phyloP scores from a whole-genome alignment of 1,140 invertebrate genomes.

The Dufourea novaeangliae region DNA sequence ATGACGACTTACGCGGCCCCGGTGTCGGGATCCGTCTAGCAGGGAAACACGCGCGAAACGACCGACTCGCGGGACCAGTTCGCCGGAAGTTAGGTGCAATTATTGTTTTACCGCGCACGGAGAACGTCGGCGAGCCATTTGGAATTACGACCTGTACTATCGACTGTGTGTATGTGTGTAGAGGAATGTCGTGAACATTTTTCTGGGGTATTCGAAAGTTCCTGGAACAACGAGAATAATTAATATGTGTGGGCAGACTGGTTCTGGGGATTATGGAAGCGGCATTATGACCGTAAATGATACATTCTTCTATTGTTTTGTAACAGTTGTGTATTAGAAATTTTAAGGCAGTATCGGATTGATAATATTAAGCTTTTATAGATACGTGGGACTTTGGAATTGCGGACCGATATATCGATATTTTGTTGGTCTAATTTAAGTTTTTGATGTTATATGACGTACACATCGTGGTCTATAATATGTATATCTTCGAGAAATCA shows the following conservation, averaged over 20 bases:
- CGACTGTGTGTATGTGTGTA: neutral
- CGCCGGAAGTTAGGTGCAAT: neutral
- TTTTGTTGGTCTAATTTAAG: too few species aligned
- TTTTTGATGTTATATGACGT: too few species aligned
- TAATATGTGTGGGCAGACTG: neutral
- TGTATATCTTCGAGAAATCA: too few species aligned
- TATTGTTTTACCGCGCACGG: neutral
- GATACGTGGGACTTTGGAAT: too few species aligned
- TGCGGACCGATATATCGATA: too few species aligned
- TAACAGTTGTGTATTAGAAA: too few species aligned
- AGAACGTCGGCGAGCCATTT: neutral
- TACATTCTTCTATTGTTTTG: too few species aligned
- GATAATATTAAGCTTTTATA: too few species aligned
- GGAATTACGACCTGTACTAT: neutral
- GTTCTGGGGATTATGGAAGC: too few species aligned
- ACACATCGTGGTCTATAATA: too few species aligned
- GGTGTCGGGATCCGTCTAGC: neutral
- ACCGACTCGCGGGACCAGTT: neutral
- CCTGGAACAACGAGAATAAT: neutral
- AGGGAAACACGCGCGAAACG: neutral
- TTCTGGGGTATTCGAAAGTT: neutral
- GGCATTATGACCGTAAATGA: too few species aligned
- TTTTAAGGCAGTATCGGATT: too few species aligned
- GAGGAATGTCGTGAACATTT: neutral
- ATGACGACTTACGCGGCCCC: constrained; percentile 7